Conservation (phyloP, 2,113 vertebrate genomes). For the Hymenochirus boettgeri region DNA sequence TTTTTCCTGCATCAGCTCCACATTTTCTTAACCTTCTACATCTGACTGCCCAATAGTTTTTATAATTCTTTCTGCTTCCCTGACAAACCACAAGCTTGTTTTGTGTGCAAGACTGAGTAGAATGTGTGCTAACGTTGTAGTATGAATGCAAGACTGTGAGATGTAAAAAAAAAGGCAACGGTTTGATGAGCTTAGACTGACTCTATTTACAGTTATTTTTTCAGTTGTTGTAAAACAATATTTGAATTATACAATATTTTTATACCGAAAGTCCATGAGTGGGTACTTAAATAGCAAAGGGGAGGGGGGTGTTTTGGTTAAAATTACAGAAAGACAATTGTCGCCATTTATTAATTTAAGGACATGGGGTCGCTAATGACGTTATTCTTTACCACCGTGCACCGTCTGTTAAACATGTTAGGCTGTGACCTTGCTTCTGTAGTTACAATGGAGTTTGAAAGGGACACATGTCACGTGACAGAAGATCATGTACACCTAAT, state of each 20-base stretch:
- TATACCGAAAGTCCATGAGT: conserved; percentile 62
- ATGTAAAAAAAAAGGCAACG: conserved; percentile 70
- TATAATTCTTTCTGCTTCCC: conserved; percentile 59
- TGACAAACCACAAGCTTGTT: conserved; percentile 74
- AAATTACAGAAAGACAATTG: conserved; percentile 61
- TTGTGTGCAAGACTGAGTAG: conserved; percentile 75
- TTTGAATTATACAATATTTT: conserved; percentile 68
- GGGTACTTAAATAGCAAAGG: conserved; percentile 55
- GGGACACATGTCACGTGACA: conserved; percentile 58
- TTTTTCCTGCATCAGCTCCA: neutral
- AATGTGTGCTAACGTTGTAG: conserved; percentile 78
- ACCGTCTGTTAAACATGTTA: conserved; percentile 61
- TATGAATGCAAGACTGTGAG: conserved; percentile 72
- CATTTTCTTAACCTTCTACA: neutral
- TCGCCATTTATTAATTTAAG: conserved; percentile 63
- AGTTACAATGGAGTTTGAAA: conserved; percentile 71
- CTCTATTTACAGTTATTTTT: conserved; percentile 64
- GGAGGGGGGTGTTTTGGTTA: conserved; percentile 32
- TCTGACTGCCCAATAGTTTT: neutral
- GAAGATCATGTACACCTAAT: conserved; percentile 58
- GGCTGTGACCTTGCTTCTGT: conserved; percentile 64
- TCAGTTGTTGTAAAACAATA: conserved; percentile 66
- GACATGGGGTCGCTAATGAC: conserved; percentile 66
- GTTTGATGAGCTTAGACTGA: conserved; percentile 72
- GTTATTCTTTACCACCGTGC: conserved; percentile 61